These are phyloP conservation scores for Pontoporia blainvillei DNA, from an alignment of 2,113 vertebrate species.

Conservation along the genomic window DNA sequence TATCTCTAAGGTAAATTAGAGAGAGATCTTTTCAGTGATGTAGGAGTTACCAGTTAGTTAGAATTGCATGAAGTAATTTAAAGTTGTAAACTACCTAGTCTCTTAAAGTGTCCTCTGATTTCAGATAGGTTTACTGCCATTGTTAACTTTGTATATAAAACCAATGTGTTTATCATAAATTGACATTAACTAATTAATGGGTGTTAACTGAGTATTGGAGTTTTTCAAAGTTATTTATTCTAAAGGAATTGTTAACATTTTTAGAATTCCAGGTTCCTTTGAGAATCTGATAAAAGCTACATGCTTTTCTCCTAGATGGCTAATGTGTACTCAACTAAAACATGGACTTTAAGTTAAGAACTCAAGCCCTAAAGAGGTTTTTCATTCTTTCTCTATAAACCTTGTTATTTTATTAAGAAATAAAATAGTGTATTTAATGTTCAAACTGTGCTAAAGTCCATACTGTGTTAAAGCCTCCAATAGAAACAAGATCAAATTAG, in stretches of 20 bases:
- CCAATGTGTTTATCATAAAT: not conserved
- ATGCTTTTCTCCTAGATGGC: not conserved
- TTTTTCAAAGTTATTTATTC: conserved; percentile 12
- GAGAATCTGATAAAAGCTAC: conserved; percentile 22
- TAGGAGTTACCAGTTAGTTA: not conserved
- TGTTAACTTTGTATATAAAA: conserved; percentile 19
- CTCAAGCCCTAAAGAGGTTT: not conserved
- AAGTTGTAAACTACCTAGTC: not conserved
- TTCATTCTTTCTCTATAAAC: conserved; percentile 15
- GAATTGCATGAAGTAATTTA: conserved; percentile 6
- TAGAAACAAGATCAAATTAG: conserved; percentile 4
- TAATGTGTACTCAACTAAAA: not conserved
- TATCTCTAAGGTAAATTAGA: not conserved
- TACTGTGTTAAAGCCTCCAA: not conserved
- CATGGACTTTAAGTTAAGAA: not conserved
- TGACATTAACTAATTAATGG: not conserved
- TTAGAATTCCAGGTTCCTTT: not conserved
- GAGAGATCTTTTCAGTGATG: not conserved
- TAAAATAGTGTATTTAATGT: conserved; percentile 1
- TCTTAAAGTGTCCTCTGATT: conserved; percentile 14
- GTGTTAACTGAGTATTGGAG: not conserved
- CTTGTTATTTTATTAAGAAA: conserved; percentile 12
- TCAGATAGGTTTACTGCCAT: not conserved
- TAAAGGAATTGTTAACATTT: conserved; percentile 3
- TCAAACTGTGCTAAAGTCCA: not conserved